Evolutionary conservation across 2,113 vertebrate species (phyloP), one percentile per base, ranked within the genome.

Genomic region (Antennarius striatus): DNA sequence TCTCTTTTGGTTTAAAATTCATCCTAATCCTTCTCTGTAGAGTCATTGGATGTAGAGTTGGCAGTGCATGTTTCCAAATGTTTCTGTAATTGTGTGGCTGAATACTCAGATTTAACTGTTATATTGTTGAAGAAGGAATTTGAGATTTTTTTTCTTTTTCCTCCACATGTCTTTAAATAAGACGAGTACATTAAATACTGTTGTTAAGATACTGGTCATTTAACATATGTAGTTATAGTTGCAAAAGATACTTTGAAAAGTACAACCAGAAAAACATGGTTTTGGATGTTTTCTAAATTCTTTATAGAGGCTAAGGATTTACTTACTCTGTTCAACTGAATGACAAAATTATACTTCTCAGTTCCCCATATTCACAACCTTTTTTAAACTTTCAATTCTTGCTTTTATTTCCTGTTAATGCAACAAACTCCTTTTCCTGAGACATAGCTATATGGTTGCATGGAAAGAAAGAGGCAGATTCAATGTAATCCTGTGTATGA

Each of bases 1-100:
- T 66, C 48, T 64, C 49, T 30, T 70, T 47, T 63, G 68, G 84
- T 86, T 90, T 89, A 73, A 85, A 82, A 81, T 57, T 83, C 78
- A 58, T 82, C 57, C 45, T 82, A 85, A 89, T 86, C 83, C 60
- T 48, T 71, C 48, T 63, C 54, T 68, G 69, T 29, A 16, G 51
- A 55, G 55, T 48, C 40, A 36, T 2, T 4, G 40, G 3, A 9
- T 39, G 36, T 29, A 61, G 55, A 32, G n/a, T 32, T 2, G 13
- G 32, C 11, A 2, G 45, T 36, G 32, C 3, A 36, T 7, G 32
- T 5, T 36, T 36, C 32, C 32, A 22, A 22, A 22, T 22, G 22
- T 22, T 22, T 22, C 2, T 22, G 22, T 22, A 22, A 22, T 22
- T 22, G 5, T 56, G 5, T 6, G 4, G 53, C 22, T 40, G 6